Conservation (phyloP, 2,888 invertebrate species). For the Lasioglossum villosulum region DNA sequence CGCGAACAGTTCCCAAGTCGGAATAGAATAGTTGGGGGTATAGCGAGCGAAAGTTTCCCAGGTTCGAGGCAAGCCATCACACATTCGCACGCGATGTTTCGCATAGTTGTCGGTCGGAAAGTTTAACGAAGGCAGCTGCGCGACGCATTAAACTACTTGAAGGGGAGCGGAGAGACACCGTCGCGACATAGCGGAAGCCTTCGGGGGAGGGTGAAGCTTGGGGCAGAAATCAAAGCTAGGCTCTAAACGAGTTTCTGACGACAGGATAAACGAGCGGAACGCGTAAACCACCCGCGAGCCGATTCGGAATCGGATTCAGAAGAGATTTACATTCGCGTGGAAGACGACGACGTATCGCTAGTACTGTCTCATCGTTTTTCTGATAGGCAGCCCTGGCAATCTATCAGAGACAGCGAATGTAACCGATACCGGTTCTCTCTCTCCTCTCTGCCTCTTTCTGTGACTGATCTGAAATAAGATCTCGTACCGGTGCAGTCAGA, state of each 20-base stretch:
- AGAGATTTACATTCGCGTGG: neutral
- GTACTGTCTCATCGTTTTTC: conserved; percentile 24
- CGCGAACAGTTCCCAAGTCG: neutral
- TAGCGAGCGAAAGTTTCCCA: neutral
- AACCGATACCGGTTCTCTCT: neutral
- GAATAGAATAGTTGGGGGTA: neutral
- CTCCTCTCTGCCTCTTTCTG: neutral
- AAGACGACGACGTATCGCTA: conserved; percentile 25
- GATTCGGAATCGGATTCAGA: neutral
- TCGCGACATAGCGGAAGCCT: neutral
- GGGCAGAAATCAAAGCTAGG: conserved; percentile 37
- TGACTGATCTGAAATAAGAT: conserved; percentile 9
- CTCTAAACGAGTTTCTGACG: conserved; percentile 69
- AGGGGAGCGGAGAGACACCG: neutral
- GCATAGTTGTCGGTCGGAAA: conserved; percentile 19
- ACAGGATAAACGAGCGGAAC: conserved; percentile 28
- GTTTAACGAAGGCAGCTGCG: conserved; percentile 1
- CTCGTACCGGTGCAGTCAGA: neutral
- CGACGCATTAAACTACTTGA: neutral
- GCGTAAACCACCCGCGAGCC: conserved; percentile 4
- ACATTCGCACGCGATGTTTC: conserved; percentile 1
- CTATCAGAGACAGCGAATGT: conserved; percentile 34
- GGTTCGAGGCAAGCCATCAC: neutral
- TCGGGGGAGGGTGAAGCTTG: neutral
- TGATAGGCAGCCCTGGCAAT: conserved; percentile 38